Base-by-base conservation (phyloP, 2,797 vertebrate genomes). In the Cetoscarus ocellatus region DNA sequence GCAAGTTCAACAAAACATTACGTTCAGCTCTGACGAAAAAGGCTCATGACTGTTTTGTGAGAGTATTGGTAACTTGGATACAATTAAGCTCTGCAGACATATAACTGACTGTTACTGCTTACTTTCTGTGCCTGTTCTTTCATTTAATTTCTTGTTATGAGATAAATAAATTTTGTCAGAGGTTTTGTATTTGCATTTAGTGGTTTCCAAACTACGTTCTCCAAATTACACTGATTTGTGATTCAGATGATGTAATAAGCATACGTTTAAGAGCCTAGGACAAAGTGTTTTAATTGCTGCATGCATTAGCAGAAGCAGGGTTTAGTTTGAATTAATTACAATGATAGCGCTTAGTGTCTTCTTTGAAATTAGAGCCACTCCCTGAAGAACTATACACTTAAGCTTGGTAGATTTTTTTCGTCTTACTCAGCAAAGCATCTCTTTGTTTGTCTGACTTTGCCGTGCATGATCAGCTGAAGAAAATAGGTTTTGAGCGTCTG, bases 151-250 rank as follows among this genome's bases (percentile, higher is more conserved):
- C 47, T n/a, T 57, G 12, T 7, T 11, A 27, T 52, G 9, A 1
- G 55, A 13, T 61, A 39, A 64, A 59, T 65, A 6, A 15, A 35
- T 13, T 51, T 3, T 10, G 3, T 47, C 14, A 2, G 19, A 2
- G 19, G 61, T 45, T 3, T 58, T 7, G 0, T 55, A 36, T 70
- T 64, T 56, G n/a, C 51, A 66, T 52, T 44, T 53, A 2, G 47
- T 56, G 17, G 8, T 72, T 68, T 70, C 34, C 35, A 72, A 60
- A 67, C 57, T 58, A 52, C 62, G 12, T 51, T 56, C 48, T n/a
- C 10, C 35, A 48, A 70, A 79, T 70, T 66, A 61, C 62, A 68
- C 61, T 57, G 19, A 64, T 63, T 35, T 57, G 34, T 70, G 36
- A 39, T 61, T 59, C 0, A 5, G 27, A 61, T 57, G 52, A 77